phyloP scores from a whole-genome alignment of 2,888 invertebrate genomes.

The Gerris lacustris region DNA sequence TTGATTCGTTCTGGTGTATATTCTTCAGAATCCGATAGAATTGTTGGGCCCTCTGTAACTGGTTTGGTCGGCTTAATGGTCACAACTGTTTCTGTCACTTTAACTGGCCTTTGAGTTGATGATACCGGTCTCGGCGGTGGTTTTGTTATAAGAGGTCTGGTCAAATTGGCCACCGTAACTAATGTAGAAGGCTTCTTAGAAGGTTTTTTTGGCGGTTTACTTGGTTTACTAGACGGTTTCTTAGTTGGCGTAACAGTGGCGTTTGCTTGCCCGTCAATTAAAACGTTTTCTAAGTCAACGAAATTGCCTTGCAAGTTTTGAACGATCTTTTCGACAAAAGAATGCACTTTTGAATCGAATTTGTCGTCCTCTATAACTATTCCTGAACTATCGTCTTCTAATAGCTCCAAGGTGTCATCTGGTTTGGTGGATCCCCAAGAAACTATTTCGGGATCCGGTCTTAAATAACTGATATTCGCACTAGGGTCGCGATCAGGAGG shows the following conservation, averaged over 20 bases:
- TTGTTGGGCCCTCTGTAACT: conserved; percentile 36
- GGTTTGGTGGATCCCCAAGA: conserved; percentile 24
- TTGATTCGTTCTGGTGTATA: neutral
- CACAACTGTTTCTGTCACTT: conserved; percentile 19
- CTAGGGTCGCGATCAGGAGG: conserved; percentile 76
- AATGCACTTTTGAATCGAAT: conserved; percentile 64
- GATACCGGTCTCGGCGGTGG: conserved; percentile 24
- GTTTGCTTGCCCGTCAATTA: conserved; percentile 42
- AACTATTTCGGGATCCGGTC: conserved; percentile 32
- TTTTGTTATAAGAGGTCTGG: conserved; percentile 23
- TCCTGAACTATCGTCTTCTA: conserved; percentile 61
- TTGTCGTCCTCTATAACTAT: conserved; percentile 67
- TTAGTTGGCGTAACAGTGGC: conserved; percentile 34
- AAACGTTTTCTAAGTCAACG: conserved; percentile 64
- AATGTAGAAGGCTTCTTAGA: conserved; percentile 30
- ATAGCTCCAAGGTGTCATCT: conserved; percentile 41
- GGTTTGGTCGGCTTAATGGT: conserved; percentile 35
- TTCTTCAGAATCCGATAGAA: neutral
- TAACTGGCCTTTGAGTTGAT: conserved; percentile 27
- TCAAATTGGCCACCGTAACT: conserved; percentile 18
- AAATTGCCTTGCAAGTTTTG: conserved; percentile 72
- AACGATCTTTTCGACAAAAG: conserved; percentile 71
- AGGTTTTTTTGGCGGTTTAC: conserved; percentile 34
- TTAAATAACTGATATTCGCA: conserved; percentile 53
- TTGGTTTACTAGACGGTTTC: conserved; percentile 36